These are phyloP conservation scores for Hypolimnas misippus DNA, from an alignment of 2,888 invertebrate genomes.

Conservation along the genomic window DNA sequence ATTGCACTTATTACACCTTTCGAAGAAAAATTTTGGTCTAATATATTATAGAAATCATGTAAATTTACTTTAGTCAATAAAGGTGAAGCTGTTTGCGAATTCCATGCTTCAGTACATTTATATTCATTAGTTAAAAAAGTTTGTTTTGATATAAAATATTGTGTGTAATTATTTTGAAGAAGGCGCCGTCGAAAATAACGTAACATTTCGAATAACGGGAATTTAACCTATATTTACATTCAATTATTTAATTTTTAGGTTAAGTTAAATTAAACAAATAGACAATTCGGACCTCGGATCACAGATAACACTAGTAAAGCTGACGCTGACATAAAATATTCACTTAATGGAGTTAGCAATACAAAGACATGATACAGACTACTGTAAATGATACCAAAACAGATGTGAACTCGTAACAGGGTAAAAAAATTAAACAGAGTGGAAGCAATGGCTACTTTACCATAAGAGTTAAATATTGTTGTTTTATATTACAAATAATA, in stretches of 20 bases:
- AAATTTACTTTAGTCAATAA: slow-evolving; percentile 86
- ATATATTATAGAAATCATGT: slow-evolving; percentile 87
- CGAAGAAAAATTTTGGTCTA: slow-evolving; percentile 87
- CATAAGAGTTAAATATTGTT: no score
- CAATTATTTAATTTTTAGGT: slow-evolving; percentile 2
- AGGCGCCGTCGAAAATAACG: slow-evolving; percentile 33
- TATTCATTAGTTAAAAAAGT: slow-evolving; percentile 86
- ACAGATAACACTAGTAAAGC: no score
- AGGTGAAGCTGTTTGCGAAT: slow-evolving; percentile 84
- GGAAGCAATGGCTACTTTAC: no score
- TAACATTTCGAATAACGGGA: slow-evolving; percentile 29
- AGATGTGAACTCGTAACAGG: no score
- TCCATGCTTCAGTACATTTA: slow-evolving; percentile 89
- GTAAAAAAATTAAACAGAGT: no score
- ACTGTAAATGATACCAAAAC: no score
- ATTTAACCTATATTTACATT: background rate
- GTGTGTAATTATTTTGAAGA: slow-evolving; percentile 18
- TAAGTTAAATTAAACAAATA: background rate
- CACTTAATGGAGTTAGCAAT: no score
- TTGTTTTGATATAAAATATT: slow-evolving; percentile 27
- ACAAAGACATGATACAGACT: no score
- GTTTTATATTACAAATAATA: no score
- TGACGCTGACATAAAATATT: no score
- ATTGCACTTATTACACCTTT: slow-evolving; percentile 88
- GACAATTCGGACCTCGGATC: no score